Conservation (phyloP, 2,797 vertebrate genomes). For the Tamandua tetradactyla region DNA sequence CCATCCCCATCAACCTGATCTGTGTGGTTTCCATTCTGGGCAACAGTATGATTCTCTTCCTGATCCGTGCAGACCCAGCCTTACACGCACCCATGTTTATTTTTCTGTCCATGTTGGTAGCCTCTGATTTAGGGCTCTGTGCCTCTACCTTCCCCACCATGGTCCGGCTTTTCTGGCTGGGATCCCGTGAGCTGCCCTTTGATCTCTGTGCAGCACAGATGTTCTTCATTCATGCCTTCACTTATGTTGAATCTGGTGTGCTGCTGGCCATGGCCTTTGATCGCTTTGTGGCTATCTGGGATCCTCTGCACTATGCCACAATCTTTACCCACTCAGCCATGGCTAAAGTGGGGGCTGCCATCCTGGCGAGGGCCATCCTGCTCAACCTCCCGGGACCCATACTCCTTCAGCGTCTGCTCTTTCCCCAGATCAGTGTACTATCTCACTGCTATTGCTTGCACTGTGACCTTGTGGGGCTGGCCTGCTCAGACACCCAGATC, state of each 20-base stretch:
- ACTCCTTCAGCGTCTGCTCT: conserved; percentile 78
- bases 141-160: conserved; percentile 84
- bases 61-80: conserved; percentile 80
- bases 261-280: conserved; percentile 85
- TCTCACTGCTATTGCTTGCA: conserved; percentile 87
- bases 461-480: conserved; percentile 84
- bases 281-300: conserved; percentile 69
- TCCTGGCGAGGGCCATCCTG: conserved; percentile 74
- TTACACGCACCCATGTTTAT: conserved; percentile 83
- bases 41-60: conserved; percentile 82
- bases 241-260: conserved; percentile 84
- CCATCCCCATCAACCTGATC: conserved; percentile 83
- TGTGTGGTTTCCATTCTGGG: conserved; percentile 80
- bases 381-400: conserved; percentile 83
- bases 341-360: conserved; percentile 75
- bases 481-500: conserved; percentile 78
- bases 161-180: conserved; percentile 82
- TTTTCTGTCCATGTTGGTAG: conserved; percentile 83
- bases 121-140: conserved; percentile 81
- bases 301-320: conserved; percentile 75
- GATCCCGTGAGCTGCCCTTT: conserved; percentile 72
- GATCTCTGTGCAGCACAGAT: conserved; percentile 84
- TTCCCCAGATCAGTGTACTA: conserved; percentile 71
- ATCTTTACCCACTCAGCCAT: conserved; percentile 77
- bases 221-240: conserved; percentile 85